Evolutionary conservation across 2,888 invertebrate genomes (phyloP).

Genomic region (Drosophila demipolita): DNA sequence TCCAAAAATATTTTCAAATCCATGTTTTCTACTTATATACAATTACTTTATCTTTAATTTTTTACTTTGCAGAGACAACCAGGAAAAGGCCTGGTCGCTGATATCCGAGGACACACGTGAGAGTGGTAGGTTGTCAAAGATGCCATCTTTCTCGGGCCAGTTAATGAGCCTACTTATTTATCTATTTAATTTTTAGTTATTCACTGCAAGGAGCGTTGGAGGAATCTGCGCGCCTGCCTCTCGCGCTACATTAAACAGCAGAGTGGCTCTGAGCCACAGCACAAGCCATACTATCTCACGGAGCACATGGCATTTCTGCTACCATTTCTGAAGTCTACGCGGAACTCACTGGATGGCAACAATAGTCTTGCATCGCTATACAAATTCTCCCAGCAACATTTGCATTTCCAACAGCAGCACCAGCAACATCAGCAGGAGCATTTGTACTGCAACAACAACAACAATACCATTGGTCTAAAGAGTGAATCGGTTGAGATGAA

Average conservation of each 20-base stretch:
- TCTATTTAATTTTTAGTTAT: slow-evolving; percentile 68
- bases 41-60: neutral
- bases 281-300: slow-evolving; percentile 85
- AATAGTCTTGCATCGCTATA: slow-evolving; percentile 69
- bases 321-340: slow-evolving; percentile 84
- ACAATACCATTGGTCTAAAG: slow-evolving; percentile 25
- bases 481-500: slow-evolving; percentile 74
- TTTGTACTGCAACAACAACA: slow-evolving; percentile 56
- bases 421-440: slow-evolving; percentile 55
- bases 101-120: slow-evolving; percentile 84
- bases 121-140: slow-evolving; percentile 77
- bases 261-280: slow-evolving; percentile 83
- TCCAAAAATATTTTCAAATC: neutral
- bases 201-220: slow-evolving; percentile 85
- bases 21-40: neutral
- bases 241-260: slow-evolving; percentile 85
- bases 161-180: neutral
- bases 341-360: slow-evolving; percentile 79
- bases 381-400: slow-evolving; percentile 72
- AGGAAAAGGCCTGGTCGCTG: slow-evolving; percentile 84
- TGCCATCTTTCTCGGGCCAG: neutral
- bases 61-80: slow-evolving; percentile 80
- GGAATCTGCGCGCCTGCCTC: slow-evolving; percentile 84
- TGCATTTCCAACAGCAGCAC: slow-evolving; percentile 48
- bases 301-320: slow-evolving; percentile 85